phyloP scores from a whole-genome alignment of 2,888 invertebrate species.

The Tetropium fuscum region DNA sequence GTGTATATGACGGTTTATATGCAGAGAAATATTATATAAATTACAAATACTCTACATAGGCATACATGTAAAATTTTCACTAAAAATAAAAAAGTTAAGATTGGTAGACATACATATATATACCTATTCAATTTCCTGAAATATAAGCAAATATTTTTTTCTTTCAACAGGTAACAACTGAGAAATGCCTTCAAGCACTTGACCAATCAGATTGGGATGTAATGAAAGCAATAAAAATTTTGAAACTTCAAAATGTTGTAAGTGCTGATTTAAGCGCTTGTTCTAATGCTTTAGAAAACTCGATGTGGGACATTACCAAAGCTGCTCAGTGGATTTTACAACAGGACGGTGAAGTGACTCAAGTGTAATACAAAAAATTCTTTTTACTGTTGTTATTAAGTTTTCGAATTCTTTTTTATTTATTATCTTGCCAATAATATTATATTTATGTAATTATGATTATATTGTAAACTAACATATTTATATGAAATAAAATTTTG shows the following conservation, averaged over 20 bases:
- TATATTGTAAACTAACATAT: conserved; percentile 42
- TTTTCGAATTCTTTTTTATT: conserved; percentile 26
- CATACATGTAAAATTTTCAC: too few species aligned
- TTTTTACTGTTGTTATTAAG: conserved; percentile 12
- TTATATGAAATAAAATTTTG: conserved; percentile 43
- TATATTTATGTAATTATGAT: conserved; percentile 40
- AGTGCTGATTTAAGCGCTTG: conserved; percentile 63
- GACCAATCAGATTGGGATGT: conserved; percentile 92
- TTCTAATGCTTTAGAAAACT: conserved; percentile 70
- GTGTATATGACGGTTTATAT: too few species aligned
- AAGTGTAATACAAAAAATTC: conserved; percentile 49
- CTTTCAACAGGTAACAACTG: conserved; percentile 72
- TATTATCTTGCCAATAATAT: conserved; percentile 51
- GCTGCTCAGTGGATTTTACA: conserved; percentile 74
- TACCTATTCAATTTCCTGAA: too few species aligned
- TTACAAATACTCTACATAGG: too few species aligned
- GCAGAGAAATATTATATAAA: too few species aligned
- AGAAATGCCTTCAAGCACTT: conserved; percentile 83
- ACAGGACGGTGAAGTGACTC: conserved; percentile 61
- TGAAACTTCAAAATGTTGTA: conserved; percentile 72
- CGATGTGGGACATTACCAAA: conserved; percentile 76
- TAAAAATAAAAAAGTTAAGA: too few species aligned
- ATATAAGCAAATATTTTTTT: background rate
- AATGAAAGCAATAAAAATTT: conserved; percentile 87
- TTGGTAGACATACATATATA: too few species aligned